These are phyloP conservation scores for Lepidochrysops patricia DNA, from an alignment of 2,888 invertebrate genomes.

Conservation along the genomic window DNA sequence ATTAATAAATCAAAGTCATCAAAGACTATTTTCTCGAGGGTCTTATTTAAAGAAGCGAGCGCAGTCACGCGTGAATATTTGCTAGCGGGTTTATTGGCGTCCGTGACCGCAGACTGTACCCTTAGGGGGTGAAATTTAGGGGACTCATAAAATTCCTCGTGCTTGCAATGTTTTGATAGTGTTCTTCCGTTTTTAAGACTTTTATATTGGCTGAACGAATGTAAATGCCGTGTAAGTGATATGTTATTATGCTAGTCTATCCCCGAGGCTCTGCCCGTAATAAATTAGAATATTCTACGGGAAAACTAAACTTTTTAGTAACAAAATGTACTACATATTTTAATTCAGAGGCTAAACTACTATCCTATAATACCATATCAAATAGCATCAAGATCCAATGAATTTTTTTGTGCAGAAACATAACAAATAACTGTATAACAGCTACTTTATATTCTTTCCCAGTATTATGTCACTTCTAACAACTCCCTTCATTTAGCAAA, in stretches of 20 bases:
- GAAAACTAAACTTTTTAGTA: no score
- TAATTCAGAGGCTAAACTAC: no score
- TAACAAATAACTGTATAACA: no score
- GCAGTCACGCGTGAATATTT: constrained; percentile 61
- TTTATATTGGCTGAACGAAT: neutral
- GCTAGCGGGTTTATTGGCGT: constrained; percentile 66
- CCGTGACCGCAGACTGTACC: constrained; percentile 52
- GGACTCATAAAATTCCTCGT: neutral
- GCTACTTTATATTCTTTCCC: neutral
- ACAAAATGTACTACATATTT: no score
- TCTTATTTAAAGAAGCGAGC: constrained; percentile 26
- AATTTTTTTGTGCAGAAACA: no score
- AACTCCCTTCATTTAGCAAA: neutral
- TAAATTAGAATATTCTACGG: no score
- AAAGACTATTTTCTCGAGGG: neutral
- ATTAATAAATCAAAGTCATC: neutral
- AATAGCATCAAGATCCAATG: no score
- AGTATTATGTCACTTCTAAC: neutral
- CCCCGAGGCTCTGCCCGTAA: neutral
- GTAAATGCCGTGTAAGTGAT: neutral
- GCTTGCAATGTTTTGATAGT: neutral
- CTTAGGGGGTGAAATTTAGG: neutral
- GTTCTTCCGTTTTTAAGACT: neutral
- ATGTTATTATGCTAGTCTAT: neutral
- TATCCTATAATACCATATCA: no score